A percentile compares a stretch with the other conserved stretches of the same genome.
Conservation (phyloP, 2,888 invertebrate species). For the Diachrysia chrysitis region DNA sequence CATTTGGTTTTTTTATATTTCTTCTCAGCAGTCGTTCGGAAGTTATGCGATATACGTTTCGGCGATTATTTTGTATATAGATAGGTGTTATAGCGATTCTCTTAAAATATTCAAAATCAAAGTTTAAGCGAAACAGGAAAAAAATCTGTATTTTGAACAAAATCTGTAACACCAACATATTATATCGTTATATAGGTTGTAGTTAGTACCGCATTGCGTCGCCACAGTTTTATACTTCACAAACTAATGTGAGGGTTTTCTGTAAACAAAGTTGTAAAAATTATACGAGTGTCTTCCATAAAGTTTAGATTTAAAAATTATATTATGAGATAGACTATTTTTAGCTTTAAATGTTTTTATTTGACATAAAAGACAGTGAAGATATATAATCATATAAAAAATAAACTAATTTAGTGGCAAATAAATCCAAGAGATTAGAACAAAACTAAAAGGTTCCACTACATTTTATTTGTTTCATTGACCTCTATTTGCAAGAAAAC, state of each 20-base stretch:
- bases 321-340: not conserved
- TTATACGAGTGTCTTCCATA: slow-evolving; percentile 10
- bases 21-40: no score
- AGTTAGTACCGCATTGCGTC: slow-evolving; percentile 47
- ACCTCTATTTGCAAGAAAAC: no score
- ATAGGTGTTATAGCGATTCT: not conserved
- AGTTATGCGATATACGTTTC: no score
- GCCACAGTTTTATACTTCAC: slow-evolving; percentile 7
- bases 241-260: not conserved
- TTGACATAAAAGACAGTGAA: no score
- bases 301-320: not conserved
- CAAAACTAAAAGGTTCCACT: no score
- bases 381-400: no score
- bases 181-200: slow-evolving; percentile 3
- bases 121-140: not conserved
- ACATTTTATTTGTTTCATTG: no score
- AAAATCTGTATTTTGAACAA: not conserved
- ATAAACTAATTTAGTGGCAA: no score
- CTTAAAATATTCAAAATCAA: not conserved
- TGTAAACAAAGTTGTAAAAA: slow-evolving; percentile 39
- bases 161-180: not conserved
- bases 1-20: no score
- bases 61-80: no score
- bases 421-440: no score
- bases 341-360: not conserved